A percentile compares a stretch with the other conserved stretches of the same genome.
phyloP scores from a whole-genome alignment of 2,888 invertebrate species.

The Cremastinae sp. region DNA sequence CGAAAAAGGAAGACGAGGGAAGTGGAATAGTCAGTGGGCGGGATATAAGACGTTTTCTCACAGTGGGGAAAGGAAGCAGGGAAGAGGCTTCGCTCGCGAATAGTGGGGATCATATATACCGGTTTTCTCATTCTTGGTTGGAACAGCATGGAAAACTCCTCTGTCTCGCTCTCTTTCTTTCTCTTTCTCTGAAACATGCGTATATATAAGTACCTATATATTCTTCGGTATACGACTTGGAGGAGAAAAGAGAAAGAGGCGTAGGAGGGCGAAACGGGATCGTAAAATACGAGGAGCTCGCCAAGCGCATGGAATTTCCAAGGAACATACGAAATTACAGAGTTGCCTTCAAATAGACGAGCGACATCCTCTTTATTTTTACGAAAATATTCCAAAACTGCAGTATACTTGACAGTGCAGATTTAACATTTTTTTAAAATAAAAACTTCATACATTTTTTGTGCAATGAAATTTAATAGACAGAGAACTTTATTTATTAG shows the following conservation, averaged over 20 bases:
- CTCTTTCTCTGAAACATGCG: constrained; percentile 19
- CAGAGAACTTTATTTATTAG: too few relatives aligned
- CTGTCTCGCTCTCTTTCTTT: constrained; percentile 37
- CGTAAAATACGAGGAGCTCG: constrained; percentile 74
- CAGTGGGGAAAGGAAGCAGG: constrained; percentile 24
- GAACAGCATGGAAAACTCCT: constrained; percentile 57
- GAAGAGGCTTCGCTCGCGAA: constrained; percentile 48
- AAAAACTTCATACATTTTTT: constrained; percentile 5
- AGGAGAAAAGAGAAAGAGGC: constrained; percentile 31
- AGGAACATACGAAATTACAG: constrained; percentile 78
- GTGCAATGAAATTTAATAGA: not conserved
- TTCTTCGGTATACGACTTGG: constrained; percentile 56
- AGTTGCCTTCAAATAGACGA: constrained; percentile 66
- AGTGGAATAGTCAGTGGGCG: constrained; percentile 53
- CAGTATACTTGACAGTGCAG: not conserved
- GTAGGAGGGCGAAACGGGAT: constrained; percentile 73
- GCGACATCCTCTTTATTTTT: constrained; percentile 28
- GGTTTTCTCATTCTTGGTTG: constrained; percentile 47
- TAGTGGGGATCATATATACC: constrained; percentile 60
- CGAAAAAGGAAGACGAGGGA: constrained; percentile 56
- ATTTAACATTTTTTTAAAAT: too few relatives aligned
- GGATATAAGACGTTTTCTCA: constrained; percentile 54
- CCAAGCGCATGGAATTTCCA: constrained; percentile 66
- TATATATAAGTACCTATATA: constrained; percentile 17
- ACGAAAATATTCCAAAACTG: too few relatives aligned